phyloP scores from a whole-genome alignment of 1,140 invertebrate genomes.

The Carposina sasakii region DNA sequence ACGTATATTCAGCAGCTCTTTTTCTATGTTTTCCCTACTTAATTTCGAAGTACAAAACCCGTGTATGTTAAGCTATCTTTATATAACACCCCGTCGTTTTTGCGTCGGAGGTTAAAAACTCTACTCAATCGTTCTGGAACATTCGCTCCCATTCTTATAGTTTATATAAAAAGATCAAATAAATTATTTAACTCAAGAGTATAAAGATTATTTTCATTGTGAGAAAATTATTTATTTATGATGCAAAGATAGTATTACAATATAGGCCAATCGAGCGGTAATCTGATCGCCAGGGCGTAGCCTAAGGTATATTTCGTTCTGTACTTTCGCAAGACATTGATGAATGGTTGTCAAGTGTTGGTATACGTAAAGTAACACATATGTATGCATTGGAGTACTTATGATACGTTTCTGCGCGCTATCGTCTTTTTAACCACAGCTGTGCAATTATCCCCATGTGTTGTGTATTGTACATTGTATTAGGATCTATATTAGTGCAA shows the following conservation, averaged over 20 bases:
- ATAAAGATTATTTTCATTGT: slow-evolving; percentile 49
- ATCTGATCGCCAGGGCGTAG: slow-evolving; percentile 37
- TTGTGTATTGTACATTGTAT: slow-evolving; percentile 66
- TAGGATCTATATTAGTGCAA: slow-evolving; percentile 47
- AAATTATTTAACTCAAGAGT: slow-evolving; percentile 58
- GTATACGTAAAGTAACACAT: neutral
- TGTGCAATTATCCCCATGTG: slow-evolving; percentile 57
- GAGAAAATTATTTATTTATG: slow-evolving; percentile 59
- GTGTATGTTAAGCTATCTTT: slow-evolving; percentile 52
- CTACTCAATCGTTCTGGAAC: slow-evolving; percentile 45
- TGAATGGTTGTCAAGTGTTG: no score
- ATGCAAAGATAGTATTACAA: slow-evolving; percentile 44
- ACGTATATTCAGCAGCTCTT: slow-evolving; percentile 58
- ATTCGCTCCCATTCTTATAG: slow-evolving; percentile 43
- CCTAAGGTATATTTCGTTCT: slow-evolving; percentile 13
- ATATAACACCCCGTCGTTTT: no score
- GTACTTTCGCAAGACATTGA: neutral
- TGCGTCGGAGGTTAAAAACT: no score
- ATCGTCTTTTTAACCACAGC: slow-evolving; percentile 47
- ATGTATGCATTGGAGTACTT: slow-evolving; percentile 45
- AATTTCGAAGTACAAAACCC: slow-evolving; percentile 71
- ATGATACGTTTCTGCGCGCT: slow-evolving; percentile 39
- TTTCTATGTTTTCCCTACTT: slow-evolving; percentile 41
- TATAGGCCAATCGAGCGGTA: slow-evolving; percentile 32
- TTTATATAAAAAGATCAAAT: slow-evolving; percentile 47